Evolutionary conservation across 2,888 invertebrate species (phyloP).

Genomic region (Nipponacmea schrenckii): DNA sequence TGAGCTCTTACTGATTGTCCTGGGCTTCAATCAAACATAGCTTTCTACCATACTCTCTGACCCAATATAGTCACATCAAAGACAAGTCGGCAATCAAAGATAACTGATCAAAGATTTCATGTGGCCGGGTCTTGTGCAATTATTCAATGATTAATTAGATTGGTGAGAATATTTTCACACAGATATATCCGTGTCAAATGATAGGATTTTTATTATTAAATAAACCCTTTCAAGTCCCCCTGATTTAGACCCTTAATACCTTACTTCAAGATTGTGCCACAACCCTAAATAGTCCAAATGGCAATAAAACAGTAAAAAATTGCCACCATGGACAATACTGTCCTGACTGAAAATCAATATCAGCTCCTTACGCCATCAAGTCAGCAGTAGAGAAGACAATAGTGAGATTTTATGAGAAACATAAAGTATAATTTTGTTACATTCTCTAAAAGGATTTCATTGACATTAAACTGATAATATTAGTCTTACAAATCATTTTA

Average conservation of each 20-base stretch:
- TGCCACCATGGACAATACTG: neutral
- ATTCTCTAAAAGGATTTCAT: too few relatives aligned
- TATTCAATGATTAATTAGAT: slow-evolving; percentile 4
- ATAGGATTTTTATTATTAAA: neutral
- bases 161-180: neutral
- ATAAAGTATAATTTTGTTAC: too few relatives aligned
- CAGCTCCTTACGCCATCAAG: neutral
- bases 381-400: too few relatives aligned
- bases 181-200: neutral
- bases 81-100: neutral
- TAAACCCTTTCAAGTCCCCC: neutral
- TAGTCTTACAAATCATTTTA: too few relatives aligned
- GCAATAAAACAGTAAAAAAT: neutral
- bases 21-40: too few relatives aligned
- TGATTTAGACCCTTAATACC: neutral
- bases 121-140: neutral
- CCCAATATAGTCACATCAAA: neutral
- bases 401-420: too few relatives aligned
- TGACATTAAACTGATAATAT: too few relatives aligned
- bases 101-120: neutral
- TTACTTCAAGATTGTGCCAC: neutral
- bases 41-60: too few relatives aligned
- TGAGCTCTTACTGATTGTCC: neutral
- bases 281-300: neutral
- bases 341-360: neutral